These are phyloP conservation scores for Lydus trimaculatus DNA, from an alignment of 2,888 invertebrate genomes.

Conservation along the genomic window DNA sequence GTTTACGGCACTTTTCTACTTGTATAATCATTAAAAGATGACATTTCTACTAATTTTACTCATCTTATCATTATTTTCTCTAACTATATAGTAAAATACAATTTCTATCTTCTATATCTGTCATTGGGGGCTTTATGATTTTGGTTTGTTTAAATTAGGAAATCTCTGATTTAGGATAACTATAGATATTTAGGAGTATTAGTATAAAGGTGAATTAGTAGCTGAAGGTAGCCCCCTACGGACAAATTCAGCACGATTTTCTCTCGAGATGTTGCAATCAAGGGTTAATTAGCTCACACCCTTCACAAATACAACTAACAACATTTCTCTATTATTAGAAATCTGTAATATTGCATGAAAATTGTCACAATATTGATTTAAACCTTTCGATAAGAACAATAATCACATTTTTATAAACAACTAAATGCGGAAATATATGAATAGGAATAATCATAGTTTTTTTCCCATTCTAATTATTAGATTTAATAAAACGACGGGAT, in stretches of 20 bases:
- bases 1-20: constrained; percentile 48
- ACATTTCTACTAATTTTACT: constrained; percentile 40
- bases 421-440: neutral
- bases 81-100: too few relatives aligned
- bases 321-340: neutral
- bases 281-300: constrained; percentile 6
- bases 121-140: neutral
- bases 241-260: neutral
- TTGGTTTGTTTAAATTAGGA: neutral
- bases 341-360: neutral
- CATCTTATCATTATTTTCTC: constrained; percentile 26
- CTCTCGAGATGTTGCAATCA: constrained; percentile 3
- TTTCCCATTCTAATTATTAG: constrained; percentile 26
- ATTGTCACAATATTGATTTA: neutral
- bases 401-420: neutral
- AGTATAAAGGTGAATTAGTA: neutral
- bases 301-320: neutral
- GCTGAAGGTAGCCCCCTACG: neutral
- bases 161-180: neutral
- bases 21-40: constrained; percentile 43
- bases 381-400: neutral
- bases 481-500: constrained; percentile 27
- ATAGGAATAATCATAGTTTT: neutral
- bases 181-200: neutral
- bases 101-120: too few relatives aligned